Evolutionary conservation across 2,113 vertebrate species (phyloP).

Genomic region (Lampris incognitus): DNA sequence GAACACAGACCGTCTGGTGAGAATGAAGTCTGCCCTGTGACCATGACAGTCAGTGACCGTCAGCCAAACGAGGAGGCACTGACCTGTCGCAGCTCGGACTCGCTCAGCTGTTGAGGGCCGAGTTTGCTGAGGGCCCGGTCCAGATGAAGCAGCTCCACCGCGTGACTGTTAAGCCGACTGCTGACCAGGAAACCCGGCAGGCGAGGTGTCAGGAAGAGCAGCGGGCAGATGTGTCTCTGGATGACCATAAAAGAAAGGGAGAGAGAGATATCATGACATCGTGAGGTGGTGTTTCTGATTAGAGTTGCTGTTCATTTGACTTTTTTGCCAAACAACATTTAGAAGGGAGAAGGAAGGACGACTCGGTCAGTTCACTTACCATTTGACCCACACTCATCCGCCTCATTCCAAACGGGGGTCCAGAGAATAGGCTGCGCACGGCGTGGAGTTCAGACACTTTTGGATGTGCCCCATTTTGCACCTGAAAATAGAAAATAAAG

Average conservation of each 20-base stretch:
- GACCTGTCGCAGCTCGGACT: constrained; percentile 88
- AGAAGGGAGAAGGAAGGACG: background rate
- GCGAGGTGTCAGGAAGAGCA: constrained; percentile 88
- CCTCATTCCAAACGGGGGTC: constrained; percentile 80
- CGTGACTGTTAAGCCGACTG: constrained; percentile 82
- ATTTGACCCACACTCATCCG: constrained; percentile 78
- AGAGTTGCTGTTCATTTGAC: background rate
- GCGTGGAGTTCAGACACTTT: constrained; percentile 81
- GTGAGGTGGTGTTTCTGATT: background rate
- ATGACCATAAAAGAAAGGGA: constrained; percentile 36
- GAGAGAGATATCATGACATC: background rate
- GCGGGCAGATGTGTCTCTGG: constrained; percentile 86
- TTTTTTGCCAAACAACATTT: background rate
- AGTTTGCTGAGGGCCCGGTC: constrained; percentile 86
- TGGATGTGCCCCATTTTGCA: constrained; percentile 85
- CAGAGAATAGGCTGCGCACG: constrained; percentile 83
- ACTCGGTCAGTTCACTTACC: constrained; percentile 77
- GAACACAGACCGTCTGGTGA: background rate
- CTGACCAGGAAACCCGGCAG: constrained; percentile 84
- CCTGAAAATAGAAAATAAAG: constrained; percentile 72
- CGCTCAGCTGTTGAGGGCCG: constrained; percentile 83
- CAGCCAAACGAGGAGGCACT: constrained; percentile 20
- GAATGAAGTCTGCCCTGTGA: background rate
- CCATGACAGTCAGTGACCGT: background rate
- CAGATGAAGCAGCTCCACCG: constrained; percentile 86